phyloP scores from a whole-genome alignment of 2,888 invertebrate genomes.

The Megamerina dolium region DNA sequence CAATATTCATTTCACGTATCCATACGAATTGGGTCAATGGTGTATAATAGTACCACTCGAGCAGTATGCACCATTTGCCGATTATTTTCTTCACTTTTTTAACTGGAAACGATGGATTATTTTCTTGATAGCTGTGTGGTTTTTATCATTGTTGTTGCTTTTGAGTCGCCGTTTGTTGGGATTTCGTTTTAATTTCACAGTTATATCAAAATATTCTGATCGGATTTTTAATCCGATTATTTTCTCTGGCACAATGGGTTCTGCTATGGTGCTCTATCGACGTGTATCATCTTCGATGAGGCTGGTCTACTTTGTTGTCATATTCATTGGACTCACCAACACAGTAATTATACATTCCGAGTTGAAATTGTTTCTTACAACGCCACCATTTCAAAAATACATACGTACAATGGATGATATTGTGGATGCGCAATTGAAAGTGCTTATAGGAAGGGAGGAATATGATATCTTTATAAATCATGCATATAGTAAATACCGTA shows the following conservation, averaged over 20 bases:
- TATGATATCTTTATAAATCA: not conserved
- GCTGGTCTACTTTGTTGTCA: not conserved
- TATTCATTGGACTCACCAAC: not conserved
- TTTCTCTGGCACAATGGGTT: not conserved
- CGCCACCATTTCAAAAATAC: not conserved
- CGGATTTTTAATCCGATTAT: not conserved
- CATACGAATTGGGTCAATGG: constrained; percentile 8
- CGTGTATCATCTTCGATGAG: not conserved
- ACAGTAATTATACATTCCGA: not conserved
- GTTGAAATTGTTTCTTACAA: not conserved
- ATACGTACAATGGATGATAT: constrained; percentile 3
- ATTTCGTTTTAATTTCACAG: not conserved
- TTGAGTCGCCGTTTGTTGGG: not conserved
- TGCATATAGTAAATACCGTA: not conserved
- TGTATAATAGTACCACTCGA: constrained; percentile 15
- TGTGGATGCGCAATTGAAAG: not conserved
- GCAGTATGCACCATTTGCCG: not conserved
- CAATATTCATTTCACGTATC: not conserved
- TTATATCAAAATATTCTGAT: not conserved
- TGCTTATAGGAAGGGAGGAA: not conserved
- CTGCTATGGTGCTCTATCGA: not conserved
- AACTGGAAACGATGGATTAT: not conserved
- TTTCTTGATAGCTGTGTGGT: not conserved
- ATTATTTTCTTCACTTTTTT: not conserved
- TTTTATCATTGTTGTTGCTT: not conserved